Percentiles rank a stretch among this genome's conserved stretches.
phyloP scores from a whole-genome alignment of 2,888 invertebrate genomes.

The Rugalucina vietnamica region DNA sequence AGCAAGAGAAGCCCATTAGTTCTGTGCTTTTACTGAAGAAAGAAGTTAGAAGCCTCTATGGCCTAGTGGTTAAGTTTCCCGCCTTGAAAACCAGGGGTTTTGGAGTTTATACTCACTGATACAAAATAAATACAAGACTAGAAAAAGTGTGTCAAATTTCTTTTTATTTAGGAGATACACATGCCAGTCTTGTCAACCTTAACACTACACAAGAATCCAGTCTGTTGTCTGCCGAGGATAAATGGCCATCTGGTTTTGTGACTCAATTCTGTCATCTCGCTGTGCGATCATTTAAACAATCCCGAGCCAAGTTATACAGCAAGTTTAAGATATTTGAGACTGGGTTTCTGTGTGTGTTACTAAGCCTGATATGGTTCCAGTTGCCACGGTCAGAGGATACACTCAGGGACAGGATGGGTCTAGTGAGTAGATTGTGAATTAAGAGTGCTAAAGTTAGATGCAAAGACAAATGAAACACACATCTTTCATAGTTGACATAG shows the following conservation, averaged over 20 bases:
- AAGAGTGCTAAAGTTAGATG: not conserved
- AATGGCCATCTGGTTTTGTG: constrained; percentile 91
- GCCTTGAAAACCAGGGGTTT: too few species aligned
- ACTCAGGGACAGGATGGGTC: constrained; percentile 91
- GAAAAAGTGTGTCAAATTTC: too few species aligned
- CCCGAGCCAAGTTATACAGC: constrained; percentile 90
- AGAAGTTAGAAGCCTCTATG: too few species aligned
- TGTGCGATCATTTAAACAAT: constrained; percentile 87
- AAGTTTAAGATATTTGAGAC: constrained; percentile 90
- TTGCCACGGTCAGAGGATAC: constrained; percentile 90
- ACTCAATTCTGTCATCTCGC: constrained; percentile 90
- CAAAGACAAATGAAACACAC: not conserved
- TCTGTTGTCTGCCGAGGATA: constrained; percentile 53
- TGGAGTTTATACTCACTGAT: too few species aligned
- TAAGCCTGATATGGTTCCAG: constrained; percentile 92
- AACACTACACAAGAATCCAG: not conserved
- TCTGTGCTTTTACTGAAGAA: too few species aligned
- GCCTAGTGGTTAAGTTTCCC: too few species aligned
- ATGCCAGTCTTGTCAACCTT: constrained; percentile 15
- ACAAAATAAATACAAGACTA: too few species aligned
- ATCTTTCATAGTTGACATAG: not conserved
- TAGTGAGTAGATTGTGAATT: constrained; percentile 82
- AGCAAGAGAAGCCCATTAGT: too few species aligned
- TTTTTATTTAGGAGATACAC: constrained; percentile 1
- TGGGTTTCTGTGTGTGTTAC: constrained; percentile 85